These are phyloP conservation scores for Diarsia dahlii DNA, from an alignment of 2,888 invertebrate species.

Conservation along the genomic window DNA sequence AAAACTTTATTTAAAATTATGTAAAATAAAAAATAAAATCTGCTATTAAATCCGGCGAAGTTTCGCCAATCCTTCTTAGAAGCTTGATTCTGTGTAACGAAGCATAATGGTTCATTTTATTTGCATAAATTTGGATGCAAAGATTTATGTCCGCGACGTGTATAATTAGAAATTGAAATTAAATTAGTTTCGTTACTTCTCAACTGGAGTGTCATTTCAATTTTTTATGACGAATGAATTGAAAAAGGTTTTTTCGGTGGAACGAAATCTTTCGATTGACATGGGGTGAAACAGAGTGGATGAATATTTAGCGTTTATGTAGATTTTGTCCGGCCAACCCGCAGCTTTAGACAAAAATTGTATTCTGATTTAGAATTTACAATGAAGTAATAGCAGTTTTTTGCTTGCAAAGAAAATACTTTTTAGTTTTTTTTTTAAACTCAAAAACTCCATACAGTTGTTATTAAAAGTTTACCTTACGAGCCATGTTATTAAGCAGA, in stretches of 20 bases:
- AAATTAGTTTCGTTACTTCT: constrained; percentile 67
- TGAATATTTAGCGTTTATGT: constrained; percentile 48
- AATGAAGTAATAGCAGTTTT: neutral
- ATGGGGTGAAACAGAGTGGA: constrained; percentile 43
- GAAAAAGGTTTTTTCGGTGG: constrained; percentile 41
- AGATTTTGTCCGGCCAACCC: constrained; percentile 20
- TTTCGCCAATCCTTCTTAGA: constrained; percentile 82
- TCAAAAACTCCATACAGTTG: neutral
- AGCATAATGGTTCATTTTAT: constrained; percentile 86
- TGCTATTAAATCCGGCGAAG: constrained; percentile 77
- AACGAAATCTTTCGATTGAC: constrained; percentile 35
- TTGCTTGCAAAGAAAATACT: neutral
- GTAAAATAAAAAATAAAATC: constrained; percentile 79
- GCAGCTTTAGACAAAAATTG: neutral
- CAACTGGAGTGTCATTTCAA: constrained; percentile 58
- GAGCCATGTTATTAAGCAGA: neutral
- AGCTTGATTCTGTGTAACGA: constrained; percentile 86
- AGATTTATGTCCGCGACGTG: constrained; percentile 81
- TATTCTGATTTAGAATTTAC: neutral
- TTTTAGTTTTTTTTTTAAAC: neutral
- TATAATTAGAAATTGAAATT: constrained; percentile 77
- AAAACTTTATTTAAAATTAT: constrained; percentile 72
- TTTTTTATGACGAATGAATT: constrained; percentile 58
- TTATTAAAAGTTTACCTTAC: neutral
- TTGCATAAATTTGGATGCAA: constrained; percentile 86